Conservation (phyloP, 2,113 vertebrate genomes). For the Pseudorhombus dupliciocellatus region DNA sequence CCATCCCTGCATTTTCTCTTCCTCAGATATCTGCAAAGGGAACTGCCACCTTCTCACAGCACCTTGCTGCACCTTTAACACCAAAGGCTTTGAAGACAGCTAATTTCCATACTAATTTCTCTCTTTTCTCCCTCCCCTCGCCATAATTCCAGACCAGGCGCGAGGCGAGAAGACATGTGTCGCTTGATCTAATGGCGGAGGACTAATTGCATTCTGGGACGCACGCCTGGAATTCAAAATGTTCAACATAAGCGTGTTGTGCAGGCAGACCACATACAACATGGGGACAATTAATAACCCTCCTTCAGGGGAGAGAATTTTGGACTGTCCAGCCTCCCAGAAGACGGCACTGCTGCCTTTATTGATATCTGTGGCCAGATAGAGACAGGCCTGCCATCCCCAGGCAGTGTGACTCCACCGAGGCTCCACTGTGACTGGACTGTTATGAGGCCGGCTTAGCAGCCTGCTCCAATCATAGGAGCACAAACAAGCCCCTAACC, state of each 20-base stretch:
- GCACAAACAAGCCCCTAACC: slow-evolving; percentile 76
- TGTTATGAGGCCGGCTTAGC: slow-evolving; percentile 78
- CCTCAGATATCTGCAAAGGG: slow-evolving; percentile 72
- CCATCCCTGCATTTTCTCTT: slow-evolving; percentile 64
- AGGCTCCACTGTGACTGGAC: slow-evolving; percentile 75
- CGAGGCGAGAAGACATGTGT: slow-evolving; percentile 72
- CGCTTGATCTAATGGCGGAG: slow-evolving; percentile 77
- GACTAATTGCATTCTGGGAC: slow-evolving; percentile 82
- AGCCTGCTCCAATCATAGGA: slow-evolving; percentile 72
- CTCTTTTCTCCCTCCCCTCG: slow-evolving; percentile 69
- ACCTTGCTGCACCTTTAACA: slow-evolving; percentile 79
- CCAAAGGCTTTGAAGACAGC: slow-evolving; percentile 77
- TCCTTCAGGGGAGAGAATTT: slow-evolving; percentile 70
- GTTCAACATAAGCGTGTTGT: slow-evolving; percentile 62
- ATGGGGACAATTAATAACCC: slow-evolving; percentile 77
- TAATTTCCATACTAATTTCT: slow-evolving; percentile 85
- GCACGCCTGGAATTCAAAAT: slow-evolving; percentile 76
- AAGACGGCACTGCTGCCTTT: slow-evolving; percentile 68
- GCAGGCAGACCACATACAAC: slow-evolving; percentile 65
- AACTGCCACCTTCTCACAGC: slow-evolving; percentile 72
- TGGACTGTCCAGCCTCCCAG: slow-evolving; percentile 69
- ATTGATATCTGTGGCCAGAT: slow-evolving; percentile 77
- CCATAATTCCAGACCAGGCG: slow-evolving; percentile 72
- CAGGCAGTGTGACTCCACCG: slow-evolving; percentile 67
- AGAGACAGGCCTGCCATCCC: slow-evolving; percentile 71